Percentiles rank a stretch among this genome's conserved stretches.
Evolutionary conservation across 2,888 invertebrate species (phyloP).

Genomic region (Andricus curvator): DNA sequence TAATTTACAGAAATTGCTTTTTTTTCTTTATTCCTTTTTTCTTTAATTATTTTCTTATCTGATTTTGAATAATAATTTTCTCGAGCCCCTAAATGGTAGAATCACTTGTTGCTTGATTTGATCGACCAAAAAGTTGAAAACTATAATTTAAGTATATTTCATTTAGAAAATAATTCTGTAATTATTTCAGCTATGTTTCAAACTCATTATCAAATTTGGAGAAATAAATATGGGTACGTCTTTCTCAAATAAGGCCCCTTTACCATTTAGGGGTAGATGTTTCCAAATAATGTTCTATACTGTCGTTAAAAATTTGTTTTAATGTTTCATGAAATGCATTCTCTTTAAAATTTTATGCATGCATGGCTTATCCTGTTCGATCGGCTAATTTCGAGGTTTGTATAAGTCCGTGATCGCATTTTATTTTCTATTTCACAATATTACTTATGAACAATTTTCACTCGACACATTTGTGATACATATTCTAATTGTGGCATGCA

Average conservation of each 20-base stretch:
- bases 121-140: background rate
- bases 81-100: constrained; percentile 26
- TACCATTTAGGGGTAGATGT: constrained; percentile 24
- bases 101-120: background rate
- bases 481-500: background rate
- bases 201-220: constrained; percentile 24
- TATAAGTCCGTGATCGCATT: constrained; percentile 31
- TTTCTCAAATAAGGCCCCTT: background rate
- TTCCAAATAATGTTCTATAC: background rate
- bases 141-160: background rate
- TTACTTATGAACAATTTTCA: background rate
- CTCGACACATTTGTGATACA: background rate
- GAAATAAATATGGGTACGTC: constrained; percentile 37
- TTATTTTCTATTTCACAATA: background rate
- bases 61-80: background rate
- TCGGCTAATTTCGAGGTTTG: constrained; percentile 41
- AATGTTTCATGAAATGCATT: constrained; percentile 39
- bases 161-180: constrained; percentile 5
- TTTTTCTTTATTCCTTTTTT: too few relatives aligned
- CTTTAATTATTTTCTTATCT: background rate
- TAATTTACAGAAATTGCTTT: background rate
- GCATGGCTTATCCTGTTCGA: constrained; percentile 41
- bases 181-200: constrained; percentile 25
- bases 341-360: constrained; percentile 28
- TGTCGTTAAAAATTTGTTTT: constrained; percentile 8